phyloP scores from a whole-genome alignment of 2,888 invertebrate genomes.

The Andrena minutula region DNA sequence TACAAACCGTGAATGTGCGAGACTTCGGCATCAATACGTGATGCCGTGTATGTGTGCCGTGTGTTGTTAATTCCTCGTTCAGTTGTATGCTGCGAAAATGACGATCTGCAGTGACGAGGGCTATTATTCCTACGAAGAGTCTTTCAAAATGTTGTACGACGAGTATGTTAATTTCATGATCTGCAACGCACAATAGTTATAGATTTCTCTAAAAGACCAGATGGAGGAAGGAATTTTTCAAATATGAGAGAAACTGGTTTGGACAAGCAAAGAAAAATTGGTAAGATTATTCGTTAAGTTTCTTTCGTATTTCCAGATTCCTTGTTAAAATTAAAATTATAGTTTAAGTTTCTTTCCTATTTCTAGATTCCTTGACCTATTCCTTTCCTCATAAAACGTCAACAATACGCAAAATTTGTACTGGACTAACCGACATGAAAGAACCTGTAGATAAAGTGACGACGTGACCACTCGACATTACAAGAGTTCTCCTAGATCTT shows the following conservation, averaged over 20 bases:
- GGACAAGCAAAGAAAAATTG: neutral
- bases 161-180: slow-evolving; percentile 57
- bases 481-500: slow-evolving; percentile 62
- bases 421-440: slow-evolving; percentile 65
- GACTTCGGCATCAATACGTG: no score
- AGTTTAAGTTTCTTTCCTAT: neutral
- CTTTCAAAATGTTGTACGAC: slow-evolving; percentile 46
- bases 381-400: neutral
- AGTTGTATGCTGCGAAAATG: neutral
- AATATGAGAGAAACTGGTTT: neutral
- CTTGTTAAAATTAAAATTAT: no score
- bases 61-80: neutral
- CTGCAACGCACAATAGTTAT: slow-evolving; percentile 15
- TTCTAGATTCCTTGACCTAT: neutral
- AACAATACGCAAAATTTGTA: neutral
- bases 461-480: slow-evolving; percentile 64
- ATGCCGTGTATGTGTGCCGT: no score
- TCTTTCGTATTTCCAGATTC: no score
- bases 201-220: neutral
- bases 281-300: neutral
- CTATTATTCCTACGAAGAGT: slow-evolving; percentile 11
- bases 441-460: slow-evolving; percentile 67
- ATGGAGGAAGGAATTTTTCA: neutral
- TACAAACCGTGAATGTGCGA: no score
- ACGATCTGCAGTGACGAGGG: neutral